These are phyloP conservation scores for Tetranychus cinnabarinus DNA, from an alignment of 1,140 invertebrate species.

Conservation along the genomic window DNA sequence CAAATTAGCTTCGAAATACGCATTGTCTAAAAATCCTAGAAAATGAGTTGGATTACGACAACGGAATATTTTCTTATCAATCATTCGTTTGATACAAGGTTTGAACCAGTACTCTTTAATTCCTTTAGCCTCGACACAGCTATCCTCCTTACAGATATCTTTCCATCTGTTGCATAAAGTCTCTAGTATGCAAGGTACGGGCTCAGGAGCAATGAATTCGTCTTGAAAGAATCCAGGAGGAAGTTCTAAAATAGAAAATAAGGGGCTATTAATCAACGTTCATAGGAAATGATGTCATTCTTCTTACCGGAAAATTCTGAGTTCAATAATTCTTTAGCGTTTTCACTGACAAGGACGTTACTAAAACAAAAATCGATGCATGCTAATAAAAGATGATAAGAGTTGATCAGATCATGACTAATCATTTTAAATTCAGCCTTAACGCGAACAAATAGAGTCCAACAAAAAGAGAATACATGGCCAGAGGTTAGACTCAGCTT, in stretches of 20 bases:
- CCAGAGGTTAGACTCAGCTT: slow-evolving; percentile 34
- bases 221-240: slow-evolving; percentile 41
- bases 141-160: slow-evolving; percentile 58
- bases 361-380: slow-evolving; percentile 72
- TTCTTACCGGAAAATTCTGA: slow-evolving; percentile 47
- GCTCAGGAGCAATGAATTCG: slow-evolving; percentile 29
- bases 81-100: slow-evolving; percentile 48
- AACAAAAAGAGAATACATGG: slow-evolving; percentile 72
- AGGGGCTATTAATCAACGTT: background rate
- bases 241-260: slow-evolving; percentile 26
- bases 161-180: slow-evolving; percentile 52
- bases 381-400: slow-evolving; percentile 67
- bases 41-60: background rate
- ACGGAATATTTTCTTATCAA: slow-evolving; percentile 38
- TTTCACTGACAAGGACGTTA: slow-evolving; percentile 52
- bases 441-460: slow-evolving; percentile 76
- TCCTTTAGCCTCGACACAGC: slow-evolving; percentile 52
- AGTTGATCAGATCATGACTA: slow-evolving; percentile 77
- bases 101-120: slow-evolving; percentile 75
- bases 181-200: slow-evolving; percentile 56
- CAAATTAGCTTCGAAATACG: slow-evolving; percentile 3
- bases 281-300: background rate
- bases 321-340: slow-evolving; percentile 56
- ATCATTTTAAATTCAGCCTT: slow-evolving; percentile 45
- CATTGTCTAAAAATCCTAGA: slow-evolving; percentile 4